phyloP scores from a whole-genome alignment of 2,888 invertebrate species.

The Philhelius pedissequus region DNA sequence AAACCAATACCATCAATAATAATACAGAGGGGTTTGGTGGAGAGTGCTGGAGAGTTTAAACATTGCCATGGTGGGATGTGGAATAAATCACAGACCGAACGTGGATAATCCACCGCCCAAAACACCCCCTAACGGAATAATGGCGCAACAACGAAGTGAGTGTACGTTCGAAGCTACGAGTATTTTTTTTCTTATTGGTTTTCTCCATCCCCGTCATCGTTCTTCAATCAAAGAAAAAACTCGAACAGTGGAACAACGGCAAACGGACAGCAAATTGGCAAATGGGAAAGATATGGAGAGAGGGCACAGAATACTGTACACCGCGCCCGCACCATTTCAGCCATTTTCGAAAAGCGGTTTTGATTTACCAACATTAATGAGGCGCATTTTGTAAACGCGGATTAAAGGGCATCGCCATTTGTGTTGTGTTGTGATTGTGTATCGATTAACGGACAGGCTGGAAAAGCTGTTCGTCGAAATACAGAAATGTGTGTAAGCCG shows the following conservation, averaged over 20 bases:
- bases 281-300: constrained; percentile 18
- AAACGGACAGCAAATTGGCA: constrained; percentile 59
- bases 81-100: constrained; percentile 51
- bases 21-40: no score
- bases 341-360: constrained; percentile 16
- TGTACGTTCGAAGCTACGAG: no score
- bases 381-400: constrained; percentile 55
- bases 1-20: no score
- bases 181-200: constrained; percentile 6
- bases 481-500: constrained; percentile 47
- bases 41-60: constrained; percentile 39
- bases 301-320: background rate
- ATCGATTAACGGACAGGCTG: background rate
- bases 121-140: background rate
- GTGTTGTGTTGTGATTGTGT: background rate
- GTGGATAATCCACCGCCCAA: constrained; percentile 28
- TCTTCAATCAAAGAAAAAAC: constrained; percentile 64
- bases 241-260: constrained; percentile 56
- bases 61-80: constrained; percentile 44
- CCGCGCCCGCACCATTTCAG: background rate
- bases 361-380: constrained; percentile 63
- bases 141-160: constrained; percentile 54
- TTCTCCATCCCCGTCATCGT: constrained; percentile 26
- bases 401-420: constrained; percentile 59
- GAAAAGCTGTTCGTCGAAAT: constrained; percentile 22